Conservation (phyloP, 2,797 vertebrate species). For the Dermochelys coriacea region DNA sequence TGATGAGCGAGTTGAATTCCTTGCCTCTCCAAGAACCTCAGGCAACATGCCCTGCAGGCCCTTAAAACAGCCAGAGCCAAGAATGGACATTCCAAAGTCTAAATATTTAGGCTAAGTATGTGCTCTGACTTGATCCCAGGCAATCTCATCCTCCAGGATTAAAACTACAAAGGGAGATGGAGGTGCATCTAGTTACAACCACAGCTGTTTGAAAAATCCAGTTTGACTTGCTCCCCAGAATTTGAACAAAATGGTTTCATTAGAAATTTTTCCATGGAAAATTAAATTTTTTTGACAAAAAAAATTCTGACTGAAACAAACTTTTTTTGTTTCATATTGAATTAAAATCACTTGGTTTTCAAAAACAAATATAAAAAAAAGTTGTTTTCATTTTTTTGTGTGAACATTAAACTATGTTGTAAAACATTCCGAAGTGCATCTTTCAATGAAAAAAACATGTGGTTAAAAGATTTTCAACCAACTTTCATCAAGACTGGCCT, state of each 20-base stretch:
- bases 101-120: not conserved
- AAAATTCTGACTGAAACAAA: not conserved
- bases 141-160: not conserved
- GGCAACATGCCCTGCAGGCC: not conserved
- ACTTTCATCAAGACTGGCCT: not conserved
- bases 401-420: not conserved
- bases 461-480: not conserved
- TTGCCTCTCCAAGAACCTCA: not conserved
- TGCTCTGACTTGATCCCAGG: not conserved
- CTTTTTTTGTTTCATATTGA: not conserved
- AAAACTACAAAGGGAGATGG: not conserved
- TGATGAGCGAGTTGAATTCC: not conserved
- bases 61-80: not conserved
- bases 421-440: not conserved
- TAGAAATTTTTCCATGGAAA: not conserved
- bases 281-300: not conserved
- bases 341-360: not conserved
- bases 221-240: not conserved
- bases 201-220: not conserved
- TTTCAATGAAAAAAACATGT: conserved; percentile 21
- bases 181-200: not conserved
- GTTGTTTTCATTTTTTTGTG: not conserved
- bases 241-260: not conserved
- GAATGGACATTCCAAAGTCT: not conserved
- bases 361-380: not conserved